Base-by-base conservation (phyloP, 2,797 vertebrate genomes). In the Tenualosa ilisha region DNA sequence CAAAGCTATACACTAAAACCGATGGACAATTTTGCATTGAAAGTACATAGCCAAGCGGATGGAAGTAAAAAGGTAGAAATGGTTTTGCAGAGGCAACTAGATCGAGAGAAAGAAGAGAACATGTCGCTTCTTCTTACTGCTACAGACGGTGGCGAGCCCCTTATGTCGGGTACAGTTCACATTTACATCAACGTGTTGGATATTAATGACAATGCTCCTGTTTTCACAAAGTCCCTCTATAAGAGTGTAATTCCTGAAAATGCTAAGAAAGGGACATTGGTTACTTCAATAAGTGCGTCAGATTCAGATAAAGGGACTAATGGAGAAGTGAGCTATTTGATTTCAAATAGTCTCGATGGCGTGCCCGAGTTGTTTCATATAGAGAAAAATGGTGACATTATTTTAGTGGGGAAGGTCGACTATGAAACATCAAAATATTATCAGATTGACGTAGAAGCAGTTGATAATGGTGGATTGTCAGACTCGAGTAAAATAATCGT, bases 341-440 rank as follows among this genome's bases (percentile, higher is more conserved):
- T 88, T 20, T 63, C 79, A 20, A 84, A 86, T n/a, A 65, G 31
- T 1, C 43, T 37, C 4, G 83, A 75, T 17, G 68, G 68, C 15
- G 68, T 75, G 17, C 40, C 68, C 24, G 68, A 75, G 37, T 43
- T 75, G 15, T 93, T 94, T 86, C 75, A 1, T 40, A 88, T 84
- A 79, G 86, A 89, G 1, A 86, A 93, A 65, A 84, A 75, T 17
- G 17, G 65, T 40, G 49, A 59, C 81, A 88, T 92, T 3, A 82
- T 15, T 15, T 40, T 87, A 82, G 31, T 26, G 13, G 88, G 88
- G 0, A 3, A 79, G 0, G 7, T 81, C 2, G 88, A 89, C 15
- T 87, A 83, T 22, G 88, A 89, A 63, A 83, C 40, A 83, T n/a
- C 37, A 5, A 85, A 86, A n/a, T 37, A 83, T n/a, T 87, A 85